Evolutionary conservation across 2,888 invertebrate species (phyloP).

Genomic region (Metallyticus violacea): DNA sequence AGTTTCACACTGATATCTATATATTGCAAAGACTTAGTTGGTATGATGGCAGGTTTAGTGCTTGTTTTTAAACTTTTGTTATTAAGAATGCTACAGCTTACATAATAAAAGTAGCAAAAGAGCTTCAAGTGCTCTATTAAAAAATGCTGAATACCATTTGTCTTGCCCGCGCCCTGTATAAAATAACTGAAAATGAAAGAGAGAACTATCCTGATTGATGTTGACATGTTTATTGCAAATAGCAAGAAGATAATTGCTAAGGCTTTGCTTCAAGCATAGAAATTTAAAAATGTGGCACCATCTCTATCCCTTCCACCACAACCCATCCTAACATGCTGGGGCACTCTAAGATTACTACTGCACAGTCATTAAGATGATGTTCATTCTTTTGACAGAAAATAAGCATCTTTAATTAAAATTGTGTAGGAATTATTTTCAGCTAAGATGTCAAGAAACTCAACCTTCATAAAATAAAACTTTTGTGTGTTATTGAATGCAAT

Average conservation of each 20-base stretch:
- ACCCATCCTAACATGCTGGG: slow-evolving; percentile 40
- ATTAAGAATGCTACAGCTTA: slow-evolving; percentile 36
- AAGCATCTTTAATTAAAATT: not conserved
- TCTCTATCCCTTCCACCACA: slow-evolving; percentile 39
- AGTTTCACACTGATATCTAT: too few species aligned
- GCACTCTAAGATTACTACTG: slow-evolving; percentile 40
- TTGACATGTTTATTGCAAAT: slow-evolving; percentile 37
- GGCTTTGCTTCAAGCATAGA: slow-evolving; percentile 35
- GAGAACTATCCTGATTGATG: slow-evolving; percentile 32
- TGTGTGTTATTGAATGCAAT: not conserved
- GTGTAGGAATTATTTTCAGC: not conserved
- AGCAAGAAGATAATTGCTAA: slow-evolving; percentile 40
- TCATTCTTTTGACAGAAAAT: not conserved
- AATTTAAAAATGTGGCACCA: slow-evolving; percentile 38
- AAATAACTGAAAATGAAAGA: slow-evolving; percentile 38
- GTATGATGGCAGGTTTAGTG: too few species aligned
- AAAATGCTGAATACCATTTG: slow-evolving; percentile 39
- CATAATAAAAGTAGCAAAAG: slow-evolving; percentile 37
- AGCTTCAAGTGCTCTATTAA: slow-evolving; percentile 37
- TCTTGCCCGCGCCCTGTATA: slow-evolving; percentile 39
- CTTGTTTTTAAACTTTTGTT: too few species aligned
- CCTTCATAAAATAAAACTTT: slow-evolving; percentile 3
- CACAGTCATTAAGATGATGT: slow-evolving; percentile 3
- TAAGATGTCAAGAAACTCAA: not conserved
- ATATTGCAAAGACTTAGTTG: too few species aligned